Percentiles rank a stretch among this genome's conserved stretches.
phyloP scores from a whole-genome alignment of 2,888 invertebrate genomes.

The Drosophila buzzatii region DNA sequence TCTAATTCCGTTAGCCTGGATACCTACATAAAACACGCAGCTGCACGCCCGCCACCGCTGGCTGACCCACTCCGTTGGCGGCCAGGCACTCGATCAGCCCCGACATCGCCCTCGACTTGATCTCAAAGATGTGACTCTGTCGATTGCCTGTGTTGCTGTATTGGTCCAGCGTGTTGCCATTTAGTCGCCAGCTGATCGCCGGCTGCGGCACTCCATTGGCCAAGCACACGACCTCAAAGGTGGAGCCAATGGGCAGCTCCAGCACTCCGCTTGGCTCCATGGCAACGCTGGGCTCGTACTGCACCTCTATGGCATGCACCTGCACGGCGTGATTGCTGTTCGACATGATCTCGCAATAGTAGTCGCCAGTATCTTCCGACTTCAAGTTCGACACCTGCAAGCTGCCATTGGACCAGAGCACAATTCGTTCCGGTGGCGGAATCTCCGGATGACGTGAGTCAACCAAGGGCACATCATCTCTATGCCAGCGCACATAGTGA shows the following conservation, averaged over 20 bases:
- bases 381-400: constrained; percentile 87
- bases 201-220: constrained; percentile 91
- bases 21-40: constrained; percentile 90
- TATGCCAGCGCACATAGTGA: constrained; percentile 90
- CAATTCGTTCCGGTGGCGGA: constrained; percentile 87
- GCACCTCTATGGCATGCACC: constrained; percentile 91
- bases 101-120: constrained; percentile 87
- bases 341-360: constrained; percentile 86
- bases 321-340: constrained; percentile 85
- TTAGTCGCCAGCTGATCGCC: constrained; percentile 89
- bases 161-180: constrained; percentile 72
- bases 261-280: constrained; percentile 90
- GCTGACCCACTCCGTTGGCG: constrained; percentile 91
- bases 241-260: constrained; percentile 90
- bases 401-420: constrained; percentile 90
- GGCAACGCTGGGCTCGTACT: constrained; percentile 90
- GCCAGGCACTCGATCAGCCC: constrained; percentile 91
- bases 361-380: constrained; percentile 86
- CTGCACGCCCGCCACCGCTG: constrained; percentile 89
- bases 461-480: constrained; percentile 88
- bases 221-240: constrained; percentile 91
- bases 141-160: constrained; percentile 80
- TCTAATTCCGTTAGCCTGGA: rapidly evolving
- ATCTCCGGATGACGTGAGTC: constrained; percentile 87
- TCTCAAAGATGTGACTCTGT: constrained; percentile 82